A percentile compares a stretch with the other conserved stretches of the same genome.
phyloP scores from a whole-genome alignment of 2,888 invertebrate species.

The Volucella bombylans region DNA sequence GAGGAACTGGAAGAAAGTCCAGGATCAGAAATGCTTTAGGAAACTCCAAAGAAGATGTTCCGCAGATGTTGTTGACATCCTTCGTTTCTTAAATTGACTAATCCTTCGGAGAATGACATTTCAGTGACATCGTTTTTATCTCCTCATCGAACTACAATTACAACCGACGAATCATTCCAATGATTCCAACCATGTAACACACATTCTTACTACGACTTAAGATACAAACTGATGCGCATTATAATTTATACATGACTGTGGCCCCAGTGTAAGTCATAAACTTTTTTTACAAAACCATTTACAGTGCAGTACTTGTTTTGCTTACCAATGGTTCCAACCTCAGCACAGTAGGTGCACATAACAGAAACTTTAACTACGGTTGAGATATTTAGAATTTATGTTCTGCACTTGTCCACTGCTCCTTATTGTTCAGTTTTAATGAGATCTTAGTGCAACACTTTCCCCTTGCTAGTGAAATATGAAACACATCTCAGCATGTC shows the following conservation, averaged over 20 bases:
- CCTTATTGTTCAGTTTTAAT: constrained; percentile 49
- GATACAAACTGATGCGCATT: not conserved
- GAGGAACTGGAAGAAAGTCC: too few relatives aligned
- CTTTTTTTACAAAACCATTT: not conserved
- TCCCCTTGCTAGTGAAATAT: constrained; percentile 40
- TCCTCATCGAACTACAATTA: too few relatives aligned
- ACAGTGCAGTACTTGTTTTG: not conserved
- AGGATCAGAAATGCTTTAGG: too few relatives aligned
- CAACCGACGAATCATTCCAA: too few relatives aligned
- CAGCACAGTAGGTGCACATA: not conserved
- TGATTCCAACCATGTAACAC: not conserved
- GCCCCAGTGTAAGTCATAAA: not conserved
- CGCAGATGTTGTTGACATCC: too few relatives aligned
- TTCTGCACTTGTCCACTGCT: constrained; percentile 31
- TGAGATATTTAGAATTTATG: constrained; percentile 27
- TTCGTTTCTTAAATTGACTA: too few relatives aligned
- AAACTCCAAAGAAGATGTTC: too few relatives aligned
- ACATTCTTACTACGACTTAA: not conserved
- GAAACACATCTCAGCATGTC: constrained; percentile 34
- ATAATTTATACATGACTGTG: not conserved
- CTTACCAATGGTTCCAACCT: not conserved
- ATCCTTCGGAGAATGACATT: too few relatives aligned
- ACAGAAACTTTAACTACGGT: not conserved
- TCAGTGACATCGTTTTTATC: too few relatives aligned
- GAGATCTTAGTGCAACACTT: constrained; percentile 39